Evolutionary conservation across 1,140 invertebrate species (phyloP).

Genomic region (Hirudo medicinalis): DNA sequence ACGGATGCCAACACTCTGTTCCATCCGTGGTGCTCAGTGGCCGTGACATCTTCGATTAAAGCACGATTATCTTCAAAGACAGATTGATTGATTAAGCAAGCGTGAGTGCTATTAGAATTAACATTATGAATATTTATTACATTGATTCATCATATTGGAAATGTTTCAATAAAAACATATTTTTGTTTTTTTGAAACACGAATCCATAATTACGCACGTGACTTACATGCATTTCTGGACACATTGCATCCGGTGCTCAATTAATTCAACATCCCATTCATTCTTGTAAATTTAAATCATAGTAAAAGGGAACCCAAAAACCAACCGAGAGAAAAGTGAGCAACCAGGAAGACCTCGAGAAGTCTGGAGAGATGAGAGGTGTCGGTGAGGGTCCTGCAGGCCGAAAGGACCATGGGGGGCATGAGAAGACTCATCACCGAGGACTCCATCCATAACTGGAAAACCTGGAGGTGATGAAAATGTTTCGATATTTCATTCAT

Average conservation of each 20-base stretch:
- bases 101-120: no score
- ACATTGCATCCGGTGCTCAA: no score
- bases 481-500: conserved; percentile 18
- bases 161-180: no score
- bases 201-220: no score
- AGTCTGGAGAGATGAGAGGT: conserved; percentile 31
- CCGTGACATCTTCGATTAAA: conserved; percentile 13
- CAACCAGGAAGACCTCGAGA: conserved; percentile 33
- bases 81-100: not conserved
- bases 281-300: no score
- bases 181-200: no score
- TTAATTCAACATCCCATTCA: no score
- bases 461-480: no score
- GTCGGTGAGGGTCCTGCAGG: conserved; percentile 33
- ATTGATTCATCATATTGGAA: no score
- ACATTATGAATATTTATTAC: no score
- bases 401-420: conserved; percentile 32
- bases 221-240: no score
- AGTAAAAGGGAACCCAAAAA: conserved; percentile 6
- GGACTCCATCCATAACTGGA: conserved; percentile 37
- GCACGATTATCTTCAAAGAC: conserved; percentile 7
- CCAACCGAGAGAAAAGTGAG: conserved; percentile 34
- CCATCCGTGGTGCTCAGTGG: conserved; percentile 28
- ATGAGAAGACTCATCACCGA: conserved; percentile 35
- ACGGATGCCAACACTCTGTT: conserved; percentile 30